These are phyloP conservation scores for Gila orcuttii DNA, from an alignment of 2,113 vertebrate species.

Conservation along the genomic window DNA sequence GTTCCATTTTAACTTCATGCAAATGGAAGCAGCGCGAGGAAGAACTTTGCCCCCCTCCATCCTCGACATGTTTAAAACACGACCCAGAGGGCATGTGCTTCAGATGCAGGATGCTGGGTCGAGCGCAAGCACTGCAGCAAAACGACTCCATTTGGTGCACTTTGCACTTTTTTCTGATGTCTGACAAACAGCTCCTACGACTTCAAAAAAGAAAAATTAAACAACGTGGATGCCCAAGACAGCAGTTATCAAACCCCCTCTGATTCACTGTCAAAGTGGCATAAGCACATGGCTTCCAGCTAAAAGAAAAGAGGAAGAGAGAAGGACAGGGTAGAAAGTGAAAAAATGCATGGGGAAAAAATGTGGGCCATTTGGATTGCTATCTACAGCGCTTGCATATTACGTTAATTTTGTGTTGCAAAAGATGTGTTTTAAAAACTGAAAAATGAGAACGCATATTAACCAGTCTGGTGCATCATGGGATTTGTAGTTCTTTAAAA, in stretches of 20 bases:
- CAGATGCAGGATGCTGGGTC: conserved; percentile 22
- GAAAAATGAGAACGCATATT: neutral
- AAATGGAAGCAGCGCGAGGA: conserved; percentile 28
- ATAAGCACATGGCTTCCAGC: neutral
- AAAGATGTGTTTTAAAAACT: neutral
- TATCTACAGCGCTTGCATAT: neutral
- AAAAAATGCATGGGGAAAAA: neutral
- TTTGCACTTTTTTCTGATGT: neutral
- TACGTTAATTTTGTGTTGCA: neutral
- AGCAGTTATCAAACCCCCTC: conserved; percentile 21
- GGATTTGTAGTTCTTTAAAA: neutral
- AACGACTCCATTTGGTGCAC: conserved; percentile 34
- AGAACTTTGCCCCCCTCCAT: neutral
- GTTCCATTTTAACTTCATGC: conserved; percentile 38
- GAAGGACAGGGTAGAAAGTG: neutral
- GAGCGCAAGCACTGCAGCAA: conserved; percentile 12
- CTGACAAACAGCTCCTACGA: conserved; percentile 19
- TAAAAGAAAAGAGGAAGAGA: neutral
- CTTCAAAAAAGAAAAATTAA: conserved; percentile 40
- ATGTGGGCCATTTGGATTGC: neutral
- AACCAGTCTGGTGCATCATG: neutral
- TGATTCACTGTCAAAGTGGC: conserved; percentile 19
- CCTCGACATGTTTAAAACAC: conserved; percentile 25
- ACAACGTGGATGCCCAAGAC: conserved; percentile 34
- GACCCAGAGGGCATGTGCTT: conserved; percentile 33